Base-by-base conservation (phyloP, 2,888 invertebrate species). In the Mimachlamys varia region DNA sequence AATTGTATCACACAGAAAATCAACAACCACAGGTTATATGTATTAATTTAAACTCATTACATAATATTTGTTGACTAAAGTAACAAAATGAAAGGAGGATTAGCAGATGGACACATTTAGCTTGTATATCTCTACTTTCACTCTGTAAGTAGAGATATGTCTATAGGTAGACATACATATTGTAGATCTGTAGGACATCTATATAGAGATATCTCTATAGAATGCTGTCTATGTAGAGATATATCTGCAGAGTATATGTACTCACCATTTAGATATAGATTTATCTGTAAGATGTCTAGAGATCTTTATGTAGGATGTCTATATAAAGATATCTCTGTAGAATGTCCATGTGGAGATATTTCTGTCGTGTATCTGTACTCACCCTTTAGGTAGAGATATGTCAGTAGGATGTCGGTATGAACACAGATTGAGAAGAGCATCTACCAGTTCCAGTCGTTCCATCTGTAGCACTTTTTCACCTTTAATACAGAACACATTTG, bases 351-450 rank as follows among this genome's bases (percentile, higher is more conserved):
- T 53, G 15, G 53, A 53, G 3, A 53, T 53, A 19, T 53, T 15
- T 17, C 12, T 53, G 15, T 7, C 7, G 44, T 5, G 44, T 44
- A 44, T 7, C 58, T 58, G n/a, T 58, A 58, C 58, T 96, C 97
- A 98, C 97, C 98, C 98, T 22, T 97, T 96, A 0, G 99, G 99
- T 91, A 99, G 97, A 7, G 98, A 98, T 94, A 99, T 99, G 95
- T 98, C 99, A 94, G 99, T 99, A 0, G 99, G 99, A 96, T 99
- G 98, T 95, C 98, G 98, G 97, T 99, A 99, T 94, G 98, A 98
- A 95, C 98, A 98, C 95, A 99, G 97, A 96, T 98, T 98, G 96
- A 99, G 98, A 94, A 99, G 97, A 92, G 98, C 98, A 95, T 99
- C 99, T 17, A 99, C 98, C 33, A 99, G 97, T 95, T 99, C 98